These are phyloP conservation scores for Parnassius smintheus DNA, from an alignment of 2,888 invertebrate genomes.

Conservation along the genomic window DNA sequence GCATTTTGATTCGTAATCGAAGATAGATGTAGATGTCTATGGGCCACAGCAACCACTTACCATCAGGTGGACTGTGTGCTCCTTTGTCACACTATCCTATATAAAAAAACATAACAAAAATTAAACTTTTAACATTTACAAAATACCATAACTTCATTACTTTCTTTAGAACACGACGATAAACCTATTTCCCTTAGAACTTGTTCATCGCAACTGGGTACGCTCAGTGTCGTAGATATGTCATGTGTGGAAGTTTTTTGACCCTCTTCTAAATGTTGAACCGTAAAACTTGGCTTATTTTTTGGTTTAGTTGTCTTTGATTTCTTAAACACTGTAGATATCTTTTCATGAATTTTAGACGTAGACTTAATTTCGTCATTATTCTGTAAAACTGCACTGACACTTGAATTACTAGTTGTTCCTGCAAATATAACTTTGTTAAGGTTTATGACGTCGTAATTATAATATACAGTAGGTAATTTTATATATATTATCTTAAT, in stretches of 20 bases:
- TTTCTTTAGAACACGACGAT: conserved; percentile 42
- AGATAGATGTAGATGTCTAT: too few relatives aligned
- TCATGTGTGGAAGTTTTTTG: conserved; percentile 28
- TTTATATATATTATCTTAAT: too few relatives aligned
- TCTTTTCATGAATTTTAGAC: not conserved
- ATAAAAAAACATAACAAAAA: too few relatives aligned
- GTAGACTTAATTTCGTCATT: conserved; percentile 1
- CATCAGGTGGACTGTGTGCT: too few relatives aligned
- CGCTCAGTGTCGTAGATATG: conserved; percentile 19
- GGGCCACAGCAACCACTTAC: too few relatives aligned
- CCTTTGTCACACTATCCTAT: too few relatives aligned
- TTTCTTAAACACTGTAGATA: conserved; percentile 1
- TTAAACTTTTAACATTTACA: too few relatives aligned
- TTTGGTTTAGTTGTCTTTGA: conserved; percentile 1
- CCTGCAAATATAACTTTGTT: conserved; percentile 10
- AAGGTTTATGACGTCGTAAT: not conserved
- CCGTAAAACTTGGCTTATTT: conserved; percentile 9
- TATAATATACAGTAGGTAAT: too few relatives aligned
- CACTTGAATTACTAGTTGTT: conserved; percentile 4
- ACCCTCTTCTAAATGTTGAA: conserved; percentile 27
- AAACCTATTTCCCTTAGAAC: conserved; percentile 40
- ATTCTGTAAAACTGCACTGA: conserved; percentile 2
- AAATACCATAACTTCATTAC: conserved; percentile 11
- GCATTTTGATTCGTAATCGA: too few relatives aligned
- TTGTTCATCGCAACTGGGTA: conserved; percentile 39